phyloP scores from a whole-genome alignment of 2,113 vertebrate species.

The Xiphophorus couchianus region DNA sequence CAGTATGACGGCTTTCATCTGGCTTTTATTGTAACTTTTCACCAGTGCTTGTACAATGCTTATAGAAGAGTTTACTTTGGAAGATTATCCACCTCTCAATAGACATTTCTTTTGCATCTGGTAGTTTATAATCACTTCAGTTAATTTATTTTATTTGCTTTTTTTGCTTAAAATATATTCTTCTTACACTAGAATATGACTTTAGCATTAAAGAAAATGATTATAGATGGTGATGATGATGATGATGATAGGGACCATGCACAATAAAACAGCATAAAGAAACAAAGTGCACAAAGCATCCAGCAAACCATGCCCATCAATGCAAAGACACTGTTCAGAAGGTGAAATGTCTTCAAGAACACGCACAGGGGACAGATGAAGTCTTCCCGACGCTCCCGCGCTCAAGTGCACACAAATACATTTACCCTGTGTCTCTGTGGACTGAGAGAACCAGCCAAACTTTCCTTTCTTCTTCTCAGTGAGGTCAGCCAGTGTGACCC shows the following conservation, averaged over 20 bases:
- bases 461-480: conserved; percentile 95
- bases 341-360: conserved; percentile 33
- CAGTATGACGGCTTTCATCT: not conserved
- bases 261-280: not conserved
- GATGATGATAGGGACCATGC: conserved; percentile 10
- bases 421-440: conserved; percentile 95
- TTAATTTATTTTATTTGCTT: not conserved
- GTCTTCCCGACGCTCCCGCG: conserved; percentile 1
- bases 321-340: conserved; percentile 14
- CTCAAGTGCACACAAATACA: conserved; percentile 44
- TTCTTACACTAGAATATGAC: not conserved
- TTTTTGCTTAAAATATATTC: not conserved
- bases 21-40: not conserved
- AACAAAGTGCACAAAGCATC: conserved; percentile 19
- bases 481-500: conserved; percentile 94
- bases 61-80: too few relatives aligned
- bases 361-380: conserved; percentile 3
- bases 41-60: not conserved
- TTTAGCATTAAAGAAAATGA: not conserved
- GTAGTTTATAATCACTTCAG: not conserved
- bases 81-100: not conserved
- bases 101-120: too few relatives aligned
- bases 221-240: not conserved
- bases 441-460: conserved; percentile 93
- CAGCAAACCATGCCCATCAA: conserved; percentile 28